phyloP scores from a whole-genome alignment of 2,797 vertebrate genomes.

The Sylvia borin region DNA sequence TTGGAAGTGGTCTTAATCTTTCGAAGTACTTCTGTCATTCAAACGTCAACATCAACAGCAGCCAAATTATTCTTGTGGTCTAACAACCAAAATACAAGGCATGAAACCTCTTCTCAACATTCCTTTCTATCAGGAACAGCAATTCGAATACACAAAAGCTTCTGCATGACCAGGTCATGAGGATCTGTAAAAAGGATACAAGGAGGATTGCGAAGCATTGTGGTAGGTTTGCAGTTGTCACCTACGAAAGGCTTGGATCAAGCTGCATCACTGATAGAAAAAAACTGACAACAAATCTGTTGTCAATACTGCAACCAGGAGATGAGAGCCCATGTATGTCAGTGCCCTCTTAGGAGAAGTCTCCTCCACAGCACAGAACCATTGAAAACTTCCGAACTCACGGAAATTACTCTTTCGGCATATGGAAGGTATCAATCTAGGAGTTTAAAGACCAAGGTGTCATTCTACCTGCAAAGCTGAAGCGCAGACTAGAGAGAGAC shows the following conservation, averaged over 20 bases:
- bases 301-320: background rate
- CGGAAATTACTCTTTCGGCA: background rate
- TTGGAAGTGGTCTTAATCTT: background rate
- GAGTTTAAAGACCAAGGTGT: background rate
- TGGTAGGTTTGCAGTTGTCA: background rate
- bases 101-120: background rate
- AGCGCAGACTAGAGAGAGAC: background rate
- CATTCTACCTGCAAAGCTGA: background rate
- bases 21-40: background rate
- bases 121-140: background rate
- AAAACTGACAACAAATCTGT: background rate
- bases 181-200: background rate
- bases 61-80: background rate
- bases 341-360: background rate
- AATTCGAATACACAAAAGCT: background rate
- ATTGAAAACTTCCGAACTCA: background rate
- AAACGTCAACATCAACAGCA: accelerated
- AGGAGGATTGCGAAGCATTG: background rate
- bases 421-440: accelerated
- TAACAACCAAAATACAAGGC: background rate
- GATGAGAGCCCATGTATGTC: accelerated
- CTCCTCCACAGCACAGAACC: background rate
- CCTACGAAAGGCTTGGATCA: background rate
- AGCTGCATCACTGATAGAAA: background rate
- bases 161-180: background rate